Evolutionary conservation across 2,113 vertebrate genomes (phyloP), one percentile per base, ranked within the genome.

Genomic region (Polypterus senegalus): DNA sequence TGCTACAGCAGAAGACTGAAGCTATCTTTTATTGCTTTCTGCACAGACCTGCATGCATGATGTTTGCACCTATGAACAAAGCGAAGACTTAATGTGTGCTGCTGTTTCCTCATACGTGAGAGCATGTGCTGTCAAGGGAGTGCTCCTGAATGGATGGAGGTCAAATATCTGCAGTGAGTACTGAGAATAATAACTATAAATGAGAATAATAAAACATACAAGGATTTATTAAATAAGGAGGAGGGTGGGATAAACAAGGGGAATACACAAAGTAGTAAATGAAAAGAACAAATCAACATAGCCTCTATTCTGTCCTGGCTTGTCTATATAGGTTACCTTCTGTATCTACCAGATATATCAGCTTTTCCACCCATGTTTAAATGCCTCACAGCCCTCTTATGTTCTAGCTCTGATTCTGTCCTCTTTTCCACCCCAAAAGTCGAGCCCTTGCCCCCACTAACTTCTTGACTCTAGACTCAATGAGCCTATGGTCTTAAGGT

Each of bases 21-120:
- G 4, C 27, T 55, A 27, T 55, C 48, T 45, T 6, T 48, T 3
- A 10, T 27, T 4, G 10, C n/a, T 60, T 7, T 61, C 3, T 43
- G 55, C 51, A 54, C 53, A 68, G 67, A 61, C 57, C 10, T 68
- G 67, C 48, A 6, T 68, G 54, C 43, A n/a, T 9, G 63, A 68
- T 11, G 58, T 63, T 6, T 68, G 67, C 27, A 58, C 10, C 59
- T 68, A 63, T 65, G 59, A 61, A 1, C 61, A 58, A 1, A 61
- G 53, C 48, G 63, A 61, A 49, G 45, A 52, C 7, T 61, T 62
- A n/a, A 68, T 65, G 63, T 68, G 67, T 45, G 54, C 63, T 46
- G 54, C 67, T 5, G 6, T 68, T 5, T 53, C 27, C 6, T 68
- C 67, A 6, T 68, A 68, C 53, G 5, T 9, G 10, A 59, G 51